Conservation (phyloP, 2,888 invertebrate genomes). For the Ethmia dodecea region DNA sequence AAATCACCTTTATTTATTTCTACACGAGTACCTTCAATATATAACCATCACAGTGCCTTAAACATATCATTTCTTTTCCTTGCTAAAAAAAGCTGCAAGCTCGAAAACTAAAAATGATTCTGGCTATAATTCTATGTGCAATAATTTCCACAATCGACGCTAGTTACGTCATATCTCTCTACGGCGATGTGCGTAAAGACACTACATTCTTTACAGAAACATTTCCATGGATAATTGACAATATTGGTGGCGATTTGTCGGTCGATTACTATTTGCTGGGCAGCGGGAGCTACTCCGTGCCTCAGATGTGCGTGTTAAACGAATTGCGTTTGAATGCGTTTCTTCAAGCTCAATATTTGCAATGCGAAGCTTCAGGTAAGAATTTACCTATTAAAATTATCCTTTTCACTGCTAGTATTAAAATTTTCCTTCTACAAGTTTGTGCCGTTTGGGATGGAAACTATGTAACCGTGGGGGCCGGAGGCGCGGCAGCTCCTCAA, state of each 20-base stretch:
- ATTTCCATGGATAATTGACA: slow-evolving; percentile 43
- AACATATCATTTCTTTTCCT: no score
- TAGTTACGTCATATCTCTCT: slow-evolving; percentile 24
- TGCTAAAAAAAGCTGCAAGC: no score
- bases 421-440: no score
- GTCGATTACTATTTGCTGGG: slow-evolving; percentile 39
- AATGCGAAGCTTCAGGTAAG: slow-evolving; percentile 45
- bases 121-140: background rate
- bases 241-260: slow-evolving; percentile 39
- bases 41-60: no score
- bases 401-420: no score
- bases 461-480: no score
- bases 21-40: no score
- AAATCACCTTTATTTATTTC: no score
- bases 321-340: slow-evolving; percentile 34
- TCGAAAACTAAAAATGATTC: no score
- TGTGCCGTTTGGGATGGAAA: no score
- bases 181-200: slow-evolving; percentile 35
- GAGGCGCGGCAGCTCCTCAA: no score
- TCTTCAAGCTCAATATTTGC: slow-evolving; percentile 44
- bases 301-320: slow-evolving; percentile 42
- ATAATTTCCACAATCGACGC: background rate
- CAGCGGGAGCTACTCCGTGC: slow-evolving; percentile 40
- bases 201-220: slow-evolving; percentile 35
- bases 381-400: no score